Base-by-base conservation (phyloP, 1,140 invertebrate genomes). In the Bombus polaris region DNA sequence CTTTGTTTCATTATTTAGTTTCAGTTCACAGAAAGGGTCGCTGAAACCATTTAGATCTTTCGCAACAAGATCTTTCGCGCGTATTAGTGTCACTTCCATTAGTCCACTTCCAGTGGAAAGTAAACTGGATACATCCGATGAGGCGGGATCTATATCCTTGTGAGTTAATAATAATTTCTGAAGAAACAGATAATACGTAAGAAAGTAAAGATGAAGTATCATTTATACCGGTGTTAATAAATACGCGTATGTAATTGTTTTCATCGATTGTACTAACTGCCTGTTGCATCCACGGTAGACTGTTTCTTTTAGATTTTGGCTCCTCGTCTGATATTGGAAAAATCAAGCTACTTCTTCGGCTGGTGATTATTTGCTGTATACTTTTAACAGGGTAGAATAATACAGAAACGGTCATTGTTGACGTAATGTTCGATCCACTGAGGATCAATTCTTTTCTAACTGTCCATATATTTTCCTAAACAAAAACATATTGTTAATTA, bases 11-110 rank as follows among this genome's bases (percentile, higher is more conserved):
- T 95, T 95, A 62, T 95, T 95, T 57, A 96, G 80, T 85, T 94
- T 95, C 18, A 96, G 87, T 81, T 96, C 96, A 91, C 95, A 96
- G 81, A 95, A 96, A 32, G 96, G 96, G 91, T 96, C 96, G 91
- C 96, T 96, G 89, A 95, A 96, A 32, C 95, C 95, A 71, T 95
- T 95, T 35, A 95, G 79, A 87, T 95, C 95, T 80, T 95, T 95
- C 1, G 95, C 94, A 12, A 95, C 94, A 22, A 95, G 92, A 89
- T 95, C 94, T 35, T 89, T 93, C 0, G 95, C 95, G 4, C 95
- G 93, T 65, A 94, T 71, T 15, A 95, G 83, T 1, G 93, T 94
- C 9, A 95, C 93, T 76, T 95, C 95, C 93, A 95, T 95, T 28
- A 95, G 85, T 32, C 94, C 94, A 68, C 93, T 92, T 73, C 94